phyloP scores from a whole-genome alignment of 2,113 vertebrate genomes.

The Fregata magnificens region DNA sequence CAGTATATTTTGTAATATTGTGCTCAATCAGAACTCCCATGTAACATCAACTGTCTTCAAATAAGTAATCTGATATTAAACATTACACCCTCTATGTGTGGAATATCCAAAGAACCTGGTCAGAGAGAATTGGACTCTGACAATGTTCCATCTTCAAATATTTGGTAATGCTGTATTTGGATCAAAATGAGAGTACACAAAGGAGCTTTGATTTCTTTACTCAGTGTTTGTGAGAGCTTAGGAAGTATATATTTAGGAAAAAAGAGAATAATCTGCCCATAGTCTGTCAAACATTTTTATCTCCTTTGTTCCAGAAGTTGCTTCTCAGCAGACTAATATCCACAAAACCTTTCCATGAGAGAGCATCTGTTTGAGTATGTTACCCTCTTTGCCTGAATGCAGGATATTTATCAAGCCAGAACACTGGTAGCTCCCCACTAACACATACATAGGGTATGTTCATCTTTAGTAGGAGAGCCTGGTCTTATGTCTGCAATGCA shows the following conservation, averaged over 20 bases:
- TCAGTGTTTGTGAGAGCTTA: neutral
- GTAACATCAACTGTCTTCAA: neutral
- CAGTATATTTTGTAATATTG: neutral
- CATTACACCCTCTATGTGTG: accelerated
- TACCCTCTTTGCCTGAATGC: too few species aligned
- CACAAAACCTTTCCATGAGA: neutral
- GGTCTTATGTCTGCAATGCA: neutral
- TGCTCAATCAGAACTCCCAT: neutral
- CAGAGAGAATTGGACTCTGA: neutral
- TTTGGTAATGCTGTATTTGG: neutral
- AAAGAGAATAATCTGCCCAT: neutral
- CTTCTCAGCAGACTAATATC: neutral
- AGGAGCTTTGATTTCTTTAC: neutral
- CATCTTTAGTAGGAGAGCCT: neutral
- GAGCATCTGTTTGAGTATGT: neutral
- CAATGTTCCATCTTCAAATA: neutral
- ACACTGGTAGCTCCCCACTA: neutral
- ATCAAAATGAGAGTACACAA: neutral
- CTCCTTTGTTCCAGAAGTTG: neutral
- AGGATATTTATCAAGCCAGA: neutral
- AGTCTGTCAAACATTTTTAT: neutral
- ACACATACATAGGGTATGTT: neutral
- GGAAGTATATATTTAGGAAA: neutral
- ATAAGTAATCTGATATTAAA: neutral
- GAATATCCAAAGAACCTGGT: neutral